Conservation (phyloP, 2,113 vertebrate genomes). For the Istiophorus platypterus region DNA sequence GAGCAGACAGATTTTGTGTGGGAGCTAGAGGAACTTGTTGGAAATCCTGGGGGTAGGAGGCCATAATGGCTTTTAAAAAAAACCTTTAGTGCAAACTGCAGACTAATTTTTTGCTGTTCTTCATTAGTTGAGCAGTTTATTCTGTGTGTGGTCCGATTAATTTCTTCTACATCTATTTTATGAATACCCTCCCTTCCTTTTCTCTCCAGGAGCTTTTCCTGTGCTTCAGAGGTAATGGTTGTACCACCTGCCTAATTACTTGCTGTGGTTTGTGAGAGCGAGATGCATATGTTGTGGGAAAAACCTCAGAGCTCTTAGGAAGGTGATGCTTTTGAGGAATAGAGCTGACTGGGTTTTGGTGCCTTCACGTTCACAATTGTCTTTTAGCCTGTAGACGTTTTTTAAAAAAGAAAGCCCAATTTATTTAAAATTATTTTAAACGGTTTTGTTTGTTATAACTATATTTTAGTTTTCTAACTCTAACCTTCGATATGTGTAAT, state of each 20-base stretch:
- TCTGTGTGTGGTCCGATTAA: conserved; percentile 70
- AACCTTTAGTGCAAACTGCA: conserved; percentile 14
- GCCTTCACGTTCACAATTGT: background rate
- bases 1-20: background rate
- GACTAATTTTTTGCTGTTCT: conserved; percentile 30
- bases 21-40: background rate
- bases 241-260: conserved; percentile 41
- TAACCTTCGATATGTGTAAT: no score
- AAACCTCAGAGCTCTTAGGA: conserved; percentile 10
- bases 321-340: background rate
- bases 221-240: conserved; percentile 42
- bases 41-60: conserved; percentile 13
- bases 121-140: conserved; percentile 41
- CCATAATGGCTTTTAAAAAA: background rate
- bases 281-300: conserved; percentile 54
- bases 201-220: conserved; percentile 62
- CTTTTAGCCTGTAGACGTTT: no score
- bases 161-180: conserved; percentile 55
- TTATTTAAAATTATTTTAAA: no score
- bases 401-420: no score
- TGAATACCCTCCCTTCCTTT: conserved; percentile 41
- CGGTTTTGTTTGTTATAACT: no score
- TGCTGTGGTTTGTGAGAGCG: conserved; percentile 48
- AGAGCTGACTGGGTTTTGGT: background rate
- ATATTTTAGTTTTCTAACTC: no score